Evolutionary conservation across 2,797 vertebrate genomes (phyloP), one percentile per base, ranked within the genome.

Genomic region (Ispidina lecontei): DNA sequence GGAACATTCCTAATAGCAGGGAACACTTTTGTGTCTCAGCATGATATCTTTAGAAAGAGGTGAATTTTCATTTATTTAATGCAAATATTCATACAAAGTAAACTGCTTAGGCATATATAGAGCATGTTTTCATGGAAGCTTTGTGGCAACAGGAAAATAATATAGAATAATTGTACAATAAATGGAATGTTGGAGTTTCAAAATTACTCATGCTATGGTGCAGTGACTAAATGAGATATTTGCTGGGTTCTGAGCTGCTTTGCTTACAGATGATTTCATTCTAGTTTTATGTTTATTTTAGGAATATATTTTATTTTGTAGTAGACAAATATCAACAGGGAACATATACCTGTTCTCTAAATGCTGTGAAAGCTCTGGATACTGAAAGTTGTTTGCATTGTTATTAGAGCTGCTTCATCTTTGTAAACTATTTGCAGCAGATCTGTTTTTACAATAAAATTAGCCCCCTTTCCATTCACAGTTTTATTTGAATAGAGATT

Each of bases 61-160:
- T 93, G 93, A 96, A 96, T 97, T 98, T 97, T 97, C 96, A 97
- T 97, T 97, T 97, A 97, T 97, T 97, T 97, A 97, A 97, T 97
- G 97, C 97, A 97, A 97, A 97, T 97, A 97, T 93, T 97, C 96
- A 94, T 92, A 89, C 91, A 87, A 97, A 79, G 96, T 97, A 97
- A 98, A 97, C 96, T 96, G 96, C 97, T 97, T 96, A 96, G 89
- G 95, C 94, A 96, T 94, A 95, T 92, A 91, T 77, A 86, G 88
- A 97, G 43, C 43, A 37, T 96, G 96, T 96, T 96, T 97, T 97
- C 94, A 68, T 96, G 95, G 96, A 90, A 97, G 95, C 84, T 95
- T 94, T 96, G 96, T 91, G 89, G 96, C 96, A 97, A 96, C 90
- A 96, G 84, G 95, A 96, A 97, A 97, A 97, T 97, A 97, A 97